Percentiles rank a stretch among this genome's conserved stretches.
These are phyloP conservation scores for Periophthalmodon schlosseri DNA, from an alignment of 2,113 vertebrate genomes.

Conservation along the genomic window DNA sequence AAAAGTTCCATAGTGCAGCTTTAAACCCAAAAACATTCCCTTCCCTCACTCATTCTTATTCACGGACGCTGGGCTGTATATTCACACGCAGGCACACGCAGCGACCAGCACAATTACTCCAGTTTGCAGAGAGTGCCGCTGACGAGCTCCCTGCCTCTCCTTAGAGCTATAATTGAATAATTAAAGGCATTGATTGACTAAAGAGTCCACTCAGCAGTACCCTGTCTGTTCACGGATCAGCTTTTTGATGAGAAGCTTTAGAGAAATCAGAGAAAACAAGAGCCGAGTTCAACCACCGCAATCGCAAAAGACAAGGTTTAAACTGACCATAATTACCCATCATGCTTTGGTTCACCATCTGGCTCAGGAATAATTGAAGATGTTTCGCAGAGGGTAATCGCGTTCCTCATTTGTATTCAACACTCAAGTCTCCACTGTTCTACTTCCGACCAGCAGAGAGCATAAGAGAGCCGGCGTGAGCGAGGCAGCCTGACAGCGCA, in stretches of 20 bases:
- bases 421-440: constrained; percentile 26
- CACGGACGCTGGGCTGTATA: neutral
- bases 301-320: constrained; percentile 34
- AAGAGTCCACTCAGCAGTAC: constrained; percentile 71
- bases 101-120: constrained; percentile 25
- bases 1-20: too few relatives aligned
- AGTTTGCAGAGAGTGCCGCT: constrained; percentile 37
- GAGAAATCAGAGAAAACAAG: constrained; percentile 44
- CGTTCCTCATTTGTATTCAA: constrained; percentile 54
- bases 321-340: constrained; percentile 61
- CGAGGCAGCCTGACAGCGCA: neutral
- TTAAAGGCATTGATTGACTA: constrained; percentile 72
- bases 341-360: constrained; percentile 59
- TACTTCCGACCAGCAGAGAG: constrained; percentile 64
- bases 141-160: constrained; percentile 49
- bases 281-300: constrained; percentile 22
- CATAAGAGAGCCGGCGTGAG: constrained; percentile 45
- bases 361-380: constrained; percentile 53
- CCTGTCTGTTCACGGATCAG: constrained; percentile 49
- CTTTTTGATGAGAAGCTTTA: constrained; percentile 57
- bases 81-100: constrained; percentile 11
- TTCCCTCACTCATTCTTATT: constrained; percentile 1
- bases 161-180: constrained; percentile 71
- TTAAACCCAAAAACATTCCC: neutral
- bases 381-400: constrained; percentile 46